Conservation (phyloP, 2,888 invertebrate species). For the Mythimna ferrago region DNA sequence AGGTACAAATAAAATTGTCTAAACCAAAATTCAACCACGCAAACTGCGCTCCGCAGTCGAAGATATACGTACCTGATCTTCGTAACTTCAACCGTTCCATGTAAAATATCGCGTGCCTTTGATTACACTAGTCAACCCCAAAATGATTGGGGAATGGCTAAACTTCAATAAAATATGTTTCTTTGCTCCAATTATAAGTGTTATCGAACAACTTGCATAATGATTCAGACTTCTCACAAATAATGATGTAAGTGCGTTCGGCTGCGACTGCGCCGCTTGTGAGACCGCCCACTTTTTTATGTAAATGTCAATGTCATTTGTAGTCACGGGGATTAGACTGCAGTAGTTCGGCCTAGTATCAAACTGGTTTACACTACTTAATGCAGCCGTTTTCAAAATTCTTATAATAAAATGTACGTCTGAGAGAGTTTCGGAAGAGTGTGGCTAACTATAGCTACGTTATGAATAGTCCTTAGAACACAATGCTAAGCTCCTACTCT, state of each 20-base stretch:
- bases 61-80: too few relatives aligned
- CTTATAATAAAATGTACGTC: neutral
- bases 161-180: neutral
- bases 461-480: neutral
- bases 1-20: too few relatives aligned
- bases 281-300: constrained; percentile 49
- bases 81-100: neutral
- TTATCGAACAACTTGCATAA: constrained; percentile 19
- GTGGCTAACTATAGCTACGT: neutral
- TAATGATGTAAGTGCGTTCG: constrained; percentile 64
- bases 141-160: too few relatives aligned
- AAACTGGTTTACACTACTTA: constrained; percentile 7
- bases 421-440: neutral
- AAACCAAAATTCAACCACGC: too few relatives aligned
- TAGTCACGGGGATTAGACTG: constrained; percentile 48
- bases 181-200: constrained; percentile 36
- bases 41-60: too few relatives aligned
- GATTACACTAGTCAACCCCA: too few relatives aligned
- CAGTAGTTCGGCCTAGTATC: constrained; percentile 8
- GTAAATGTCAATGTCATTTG: constrained; percentile 67
- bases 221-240: constrained; percentile 59
- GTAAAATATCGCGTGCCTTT: too few relatives aligned
- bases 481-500: neutral
- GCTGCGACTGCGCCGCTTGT: constrained; percentile 36
- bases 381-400: neutral